These are phyloP conservation scores for Thryonomys swinderianus DNA, from an alignment of 2,113 vertebrate genomes.

Conservation along the genomic window DNA sequence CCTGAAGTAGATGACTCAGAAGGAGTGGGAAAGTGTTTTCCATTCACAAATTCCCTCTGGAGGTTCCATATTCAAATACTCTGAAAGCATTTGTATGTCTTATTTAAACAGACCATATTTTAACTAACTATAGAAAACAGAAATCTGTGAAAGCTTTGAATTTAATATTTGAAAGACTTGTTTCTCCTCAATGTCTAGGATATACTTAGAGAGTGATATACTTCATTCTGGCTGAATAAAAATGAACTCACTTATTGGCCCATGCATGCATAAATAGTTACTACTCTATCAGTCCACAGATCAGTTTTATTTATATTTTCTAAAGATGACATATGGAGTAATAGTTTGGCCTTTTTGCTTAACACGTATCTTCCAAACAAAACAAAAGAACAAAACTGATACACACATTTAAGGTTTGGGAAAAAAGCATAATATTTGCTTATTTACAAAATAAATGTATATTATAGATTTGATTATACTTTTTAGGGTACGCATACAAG, in stretches of 20 bases:
- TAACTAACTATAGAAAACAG: not conserved
- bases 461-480: not conserved
- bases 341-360: not conserved
- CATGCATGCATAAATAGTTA: not conserved
- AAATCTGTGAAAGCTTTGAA: not conserved
- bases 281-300: fast-evolving
- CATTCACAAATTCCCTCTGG: not conserved
- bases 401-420: not conserved
- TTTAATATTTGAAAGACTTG: not conserved
- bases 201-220: not conserved
- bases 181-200: not conserved
- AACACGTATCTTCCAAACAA: not conserved
- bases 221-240: not conserved
- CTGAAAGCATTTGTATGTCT: not conserved
- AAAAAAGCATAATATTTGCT: not conserved
- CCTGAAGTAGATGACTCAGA: not conserved
- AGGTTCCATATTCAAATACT: not conserved
- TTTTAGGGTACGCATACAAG: not conserved
- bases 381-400: not conserved
- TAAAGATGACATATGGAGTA: not conserved
- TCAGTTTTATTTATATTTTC: not conserved
- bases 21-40: not conserved
- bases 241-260: too few species aligned
- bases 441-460: not conserved
- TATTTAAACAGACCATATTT: constrained; percentile 5